Conservation (phyloP, 1,140 invertebrate genomes). For the Drosophila bipectinata region DNA sequence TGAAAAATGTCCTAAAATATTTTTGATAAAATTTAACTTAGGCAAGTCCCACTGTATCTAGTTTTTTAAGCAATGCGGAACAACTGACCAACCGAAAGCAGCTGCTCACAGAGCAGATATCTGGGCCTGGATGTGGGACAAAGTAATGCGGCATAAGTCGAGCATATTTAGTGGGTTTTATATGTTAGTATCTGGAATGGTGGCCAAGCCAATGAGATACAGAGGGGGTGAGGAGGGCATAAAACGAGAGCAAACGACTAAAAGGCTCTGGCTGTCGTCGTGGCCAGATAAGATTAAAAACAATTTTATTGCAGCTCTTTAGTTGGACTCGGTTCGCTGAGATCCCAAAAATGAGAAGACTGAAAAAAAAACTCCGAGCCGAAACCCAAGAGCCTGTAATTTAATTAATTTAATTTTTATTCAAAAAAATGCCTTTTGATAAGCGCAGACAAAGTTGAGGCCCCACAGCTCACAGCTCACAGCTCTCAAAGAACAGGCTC, state of each 20-base stretch:
- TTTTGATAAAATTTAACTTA: not conserved
- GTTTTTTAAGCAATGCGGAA: conserved; percentile 52
- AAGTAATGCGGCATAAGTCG: conserved; percentile 74
- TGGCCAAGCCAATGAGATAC: not conserved
- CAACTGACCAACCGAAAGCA: conserved; percentile 28
- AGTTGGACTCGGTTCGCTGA: conserved; percentile 65
- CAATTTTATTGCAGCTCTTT: conserved; percentile 83
- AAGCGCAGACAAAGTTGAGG: conserved; percentile 65
- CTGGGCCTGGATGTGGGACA: conserved; percentile 32
- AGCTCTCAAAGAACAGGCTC: conserved; percentile 45
- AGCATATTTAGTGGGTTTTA: conserved; percentile 77
- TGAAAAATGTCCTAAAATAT: not conserved
- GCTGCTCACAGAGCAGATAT: conserved; percentile 37
- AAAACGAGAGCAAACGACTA: conserved; percentile 59
- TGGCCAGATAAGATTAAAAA: conserved; percentile 77
- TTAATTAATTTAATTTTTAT: conserved; percentile 83
- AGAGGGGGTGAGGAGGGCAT: conserved; percentile 21
- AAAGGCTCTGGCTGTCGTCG: conserved; percentile 67
- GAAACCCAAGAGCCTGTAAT: conserved; percentile 66
- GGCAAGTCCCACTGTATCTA: conserved; percentile 22
- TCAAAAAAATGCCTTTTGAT: conserved; percentile 80
- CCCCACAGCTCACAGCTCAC: conserved; percentile 28
- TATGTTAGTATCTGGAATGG: conserved; percentile 35
- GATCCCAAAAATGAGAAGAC: conserved; percentile 25
- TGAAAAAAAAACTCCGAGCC: conserved; percentile 6